Conservation (phyloP, 2,113 vertebrate genomes). For the Salvator merianae region DNA sequence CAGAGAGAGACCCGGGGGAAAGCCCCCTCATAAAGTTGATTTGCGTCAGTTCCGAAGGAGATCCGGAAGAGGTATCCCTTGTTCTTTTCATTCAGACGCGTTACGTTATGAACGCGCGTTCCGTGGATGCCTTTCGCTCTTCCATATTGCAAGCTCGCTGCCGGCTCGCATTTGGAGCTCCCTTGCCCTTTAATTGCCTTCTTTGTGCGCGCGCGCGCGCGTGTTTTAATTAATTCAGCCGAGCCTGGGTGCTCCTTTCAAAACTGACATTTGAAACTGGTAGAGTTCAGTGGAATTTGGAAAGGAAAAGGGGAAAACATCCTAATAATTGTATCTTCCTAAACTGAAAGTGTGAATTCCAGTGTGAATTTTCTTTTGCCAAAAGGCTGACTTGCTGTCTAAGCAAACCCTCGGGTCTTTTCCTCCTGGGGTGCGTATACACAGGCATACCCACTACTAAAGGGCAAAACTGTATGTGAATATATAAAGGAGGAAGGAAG, state of each 20-base stretch:
- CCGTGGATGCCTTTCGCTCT: background rate
- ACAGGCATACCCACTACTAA: background rate
- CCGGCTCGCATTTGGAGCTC: background rate
- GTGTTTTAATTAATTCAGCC: background rate
- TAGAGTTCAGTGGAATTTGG: background rate
- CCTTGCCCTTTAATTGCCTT: background rate
- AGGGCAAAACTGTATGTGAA: too few relatives aligned
- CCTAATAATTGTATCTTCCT: too few relatives aligned
- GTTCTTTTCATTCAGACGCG: background rate
- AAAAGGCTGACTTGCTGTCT: too few relatives aligned
- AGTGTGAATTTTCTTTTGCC: too few relatives aligned
- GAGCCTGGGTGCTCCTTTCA: background rate
- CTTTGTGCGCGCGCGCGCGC: background rate
- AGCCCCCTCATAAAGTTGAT: background rate
- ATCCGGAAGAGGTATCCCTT: background rate
- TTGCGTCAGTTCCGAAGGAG: background rate
- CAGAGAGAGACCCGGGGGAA: too few relatives aligned
- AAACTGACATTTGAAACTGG: conserved; percentile 12
- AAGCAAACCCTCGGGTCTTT: too few relatives aligned
- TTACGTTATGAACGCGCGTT: background rate
- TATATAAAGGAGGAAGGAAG: too few relatives aligned
- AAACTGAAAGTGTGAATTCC: too few relatives aligned
- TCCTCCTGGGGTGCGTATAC: background rate
- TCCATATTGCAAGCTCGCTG: background rate
- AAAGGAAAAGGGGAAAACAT: background rate